Base-by-base conservation (phyloP, 2,113 vertebrate genomes). In the Formicarius rufipectus region DNA sequence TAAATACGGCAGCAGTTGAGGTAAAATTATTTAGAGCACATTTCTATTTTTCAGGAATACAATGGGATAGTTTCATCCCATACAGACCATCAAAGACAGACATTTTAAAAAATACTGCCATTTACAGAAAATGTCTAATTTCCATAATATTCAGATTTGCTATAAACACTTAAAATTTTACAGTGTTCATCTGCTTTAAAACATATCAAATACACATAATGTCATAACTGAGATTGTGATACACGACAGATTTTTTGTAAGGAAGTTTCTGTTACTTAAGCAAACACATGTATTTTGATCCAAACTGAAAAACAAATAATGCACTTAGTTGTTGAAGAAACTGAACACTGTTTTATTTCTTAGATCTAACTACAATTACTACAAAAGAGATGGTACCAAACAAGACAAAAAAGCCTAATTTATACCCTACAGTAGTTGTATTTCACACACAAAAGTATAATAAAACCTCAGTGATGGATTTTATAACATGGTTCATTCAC, bases 51-150 rank as follows among this genome's bases (percentile, higher is more conserved):
- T 92, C 75, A 68, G 49, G 33, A 96, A 75, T n/a, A 79, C 30
- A 85, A 44, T 11, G 77, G 30, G 6, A 49, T 20, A 42, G 18
- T 81, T 81, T 45, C 25, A 90, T 63, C 14, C 35, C 37, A 64
- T 39, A 68, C 0, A 77, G 52, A 64, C 22, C 16, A 69, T 21
- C 24, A 73, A 68, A 80, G 2, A 12, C 6, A 77, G 31, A 66
- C 31, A 79, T 89, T 96, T 93, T 55, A 88, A 72, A 88, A 28
- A 71, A 79, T n/a, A 80, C 17, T 87, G n/a, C n/a, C 45, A 69
- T 68, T 91, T 76, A 85, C 21, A 79, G 71, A 92, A 96, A 94
- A 94, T 37, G 64, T 66, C 82, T 79, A 8, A 94, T 89, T 95
- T 84, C 47, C 62, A 56, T 33, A 27, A 87, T 25, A 91, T 35